Percentiles rank a stretch among this genome's conserved stretches.
Conservation (phyloP, 2,113 vertebrate genomes). For the Bambusicola thoracicus region DNA sequence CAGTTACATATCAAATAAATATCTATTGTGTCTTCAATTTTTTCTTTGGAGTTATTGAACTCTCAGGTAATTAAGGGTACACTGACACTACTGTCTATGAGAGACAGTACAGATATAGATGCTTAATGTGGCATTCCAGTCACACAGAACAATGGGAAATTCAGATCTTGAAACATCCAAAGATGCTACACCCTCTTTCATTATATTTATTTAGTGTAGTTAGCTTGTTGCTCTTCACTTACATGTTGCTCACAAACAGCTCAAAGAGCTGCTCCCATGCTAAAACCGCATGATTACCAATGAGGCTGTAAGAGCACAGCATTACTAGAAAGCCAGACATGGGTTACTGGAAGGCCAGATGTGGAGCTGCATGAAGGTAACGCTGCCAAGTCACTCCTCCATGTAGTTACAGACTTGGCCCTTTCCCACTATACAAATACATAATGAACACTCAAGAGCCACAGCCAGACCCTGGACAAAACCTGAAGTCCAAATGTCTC, state of each 20-base stretch:
- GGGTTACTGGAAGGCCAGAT: not conserved
- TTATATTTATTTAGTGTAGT: not conserved
- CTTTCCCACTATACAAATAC: not conserved
- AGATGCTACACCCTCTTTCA: not conserved
- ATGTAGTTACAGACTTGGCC: not conserved
- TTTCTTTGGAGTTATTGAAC: not conserved
- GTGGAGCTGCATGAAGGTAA: not conserved
- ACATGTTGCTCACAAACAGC: not conserved
- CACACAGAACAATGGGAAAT: not conserved
- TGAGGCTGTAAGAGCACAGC: not conserved
- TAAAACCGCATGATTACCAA: not conserved
- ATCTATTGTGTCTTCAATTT: not conserved
- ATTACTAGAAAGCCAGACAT: not conserved
- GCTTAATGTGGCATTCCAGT: not conserved
- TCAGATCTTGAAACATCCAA: accelerated
- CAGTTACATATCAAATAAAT: not conserved
- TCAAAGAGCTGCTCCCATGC: not conserved
- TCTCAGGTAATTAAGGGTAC: not conserved
- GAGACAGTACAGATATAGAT: not conserved
- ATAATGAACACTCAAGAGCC: not conserved
- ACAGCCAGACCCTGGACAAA: not conserved
- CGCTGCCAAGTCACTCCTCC: not conserved
- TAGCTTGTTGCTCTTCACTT: not conserved
- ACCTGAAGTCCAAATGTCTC: not conserved
- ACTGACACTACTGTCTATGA: not conserved